Base-by-base conservation (phyloP, 2,888 invertebrate species). In the Isotomurus palustris region DNA sequence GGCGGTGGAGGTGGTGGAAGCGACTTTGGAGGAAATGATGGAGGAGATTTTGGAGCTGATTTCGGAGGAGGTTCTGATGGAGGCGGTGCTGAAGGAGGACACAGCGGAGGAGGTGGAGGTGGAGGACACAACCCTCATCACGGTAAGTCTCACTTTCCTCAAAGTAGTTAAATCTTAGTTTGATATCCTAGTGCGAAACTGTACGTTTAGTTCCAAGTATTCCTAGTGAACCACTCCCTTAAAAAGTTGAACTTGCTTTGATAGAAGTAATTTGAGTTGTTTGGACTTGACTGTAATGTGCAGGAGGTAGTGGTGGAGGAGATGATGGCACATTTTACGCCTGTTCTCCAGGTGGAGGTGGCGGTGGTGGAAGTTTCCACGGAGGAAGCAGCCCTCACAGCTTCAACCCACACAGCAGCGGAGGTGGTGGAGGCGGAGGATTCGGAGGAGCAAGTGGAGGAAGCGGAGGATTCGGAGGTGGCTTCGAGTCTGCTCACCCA, bases 1-100 rank as follows among this genome's bases (percentile, higher is more conserved):
- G 60, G 56, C 17, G 32, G 27, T 14, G 59, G 59, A 19, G 55
- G 47, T 17, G 48, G 48, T 28, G 29, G 17, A 4, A 29, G 48
- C 6, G n/a, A n/a, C 10, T 40, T 17, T 19, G 17, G 40, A 8
- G 40, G 40, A 8, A 17, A 24, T 17, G 51, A 35, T 51, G 48
- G 58, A 19, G 59, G 50, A 28, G 51, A 52, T 22, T 36, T 41
- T 35, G 54, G 54, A 27, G 60, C 50, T 49, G 36, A 14, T 12
- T 36, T 35, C 27, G 41, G 36, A 25, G 59, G 29, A 38, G 29
- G 25, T 43, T 47, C 48, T 44, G 22, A 28, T 47, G n/a, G 38
- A 5, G 49, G 55, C 17, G 56, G 53, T 43, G 56, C 50, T 27
- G 54, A 45, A 17, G 58, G 54, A 28, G 45, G 52, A 5, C 14